Conservation (phyloP, 2,888 invertebrate genomes). For the Halictus quadricinctus region DNA sequence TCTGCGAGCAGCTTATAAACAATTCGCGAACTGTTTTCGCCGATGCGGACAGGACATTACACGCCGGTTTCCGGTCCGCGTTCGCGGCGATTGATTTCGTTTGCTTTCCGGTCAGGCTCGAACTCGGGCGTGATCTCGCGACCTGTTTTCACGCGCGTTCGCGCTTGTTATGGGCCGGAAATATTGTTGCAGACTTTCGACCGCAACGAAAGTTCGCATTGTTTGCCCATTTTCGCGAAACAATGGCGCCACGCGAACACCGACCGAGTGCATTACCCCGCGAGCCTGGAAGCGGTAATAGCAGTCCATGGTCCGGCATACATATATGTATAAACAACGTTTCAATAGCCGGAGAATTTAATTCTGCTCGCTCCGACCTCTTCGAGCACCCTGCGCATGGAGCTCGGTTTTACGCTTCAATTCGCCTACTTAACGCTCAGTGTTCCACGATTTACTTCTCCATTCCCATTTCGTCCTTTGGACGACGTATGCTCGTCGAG, state of each 20-base stretch:
- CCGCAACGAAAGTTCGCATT: not conserved
- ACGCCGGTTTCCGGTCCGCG: not conserved
- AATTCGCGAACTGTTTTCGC: not conserved
- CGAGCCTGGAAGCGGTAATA: conserved; percentile 13
- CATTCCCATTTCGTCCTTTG: not conserved
- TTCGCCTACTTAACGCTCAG: not conserved
- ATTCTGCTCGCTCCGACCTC: not conserved
- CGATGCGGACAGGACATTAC: not conserved
- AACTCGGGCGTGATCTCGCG: not conserved
- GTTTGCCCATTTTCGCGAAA: conserved; percentile 11
- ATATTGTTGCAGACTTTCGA: not conserved
- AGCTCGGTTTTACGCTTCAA: not conserved
- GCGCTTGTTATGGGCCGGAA: not conserved
- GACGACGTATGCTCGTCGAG: not conserved
- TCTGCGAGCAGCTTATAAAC: not conserved
- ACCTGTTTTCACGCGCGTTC: not conserved
- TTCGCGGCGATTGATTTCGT: not conserved
- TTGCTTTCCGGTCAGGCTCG: not conserved
- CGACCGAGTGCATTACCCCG: not conserved
- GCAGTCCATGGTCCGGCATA: conserved; percentile 16
- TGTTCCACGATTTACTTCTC: not conserved
- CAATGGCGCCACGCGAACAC: not conserved
- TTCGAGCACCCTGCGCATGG: not conserved
- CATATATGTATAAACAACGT: not conserved
- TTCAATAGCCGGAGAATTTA: not conserved